Base-by-base conservation (phyloP, 2,888 invertebrate genomes). In the Agrochola lota region DNA sequence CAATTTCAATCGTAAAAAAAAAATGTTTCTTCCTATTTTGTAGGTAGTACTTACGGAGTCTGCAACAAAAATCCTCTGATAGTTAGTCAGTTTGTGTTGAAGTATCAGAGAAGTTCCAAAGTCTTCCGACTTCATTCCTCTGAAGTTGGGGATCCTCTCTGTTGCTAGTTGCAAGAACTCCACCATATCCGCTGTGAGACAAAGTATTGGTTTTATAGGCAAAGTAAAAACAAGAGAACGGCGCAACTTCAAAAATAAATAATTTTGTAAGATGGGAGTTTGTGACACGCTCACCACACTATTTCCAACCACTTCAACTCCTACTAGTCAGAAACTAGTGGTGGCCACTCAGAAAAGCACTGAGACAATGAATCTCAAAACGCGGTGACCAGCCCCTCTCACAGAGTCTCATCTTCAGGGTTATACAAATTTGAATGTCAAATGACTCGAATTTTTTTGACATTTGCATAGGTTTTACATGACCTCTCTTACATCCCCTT, bases 171-270 rank as follows among this genome's bases (percentile, higher is more conserved):
- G n/a, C 40, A 74, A 30, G 20, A 78, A 68, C n/a, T 78, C 60
- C 35, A 30, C 78, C 74, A 81, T 81, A 43, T 81, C 63, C 63
- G 78, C 74, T 81, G 23, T 8, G 46, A 62, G 26, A 52, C 9
- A 69, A 69, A 8, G 12, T 59, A 8, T 59, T 20, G 4, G 4
- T 30, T 43, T 20, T 43, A 30, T 7, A 8, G 7, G 23, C 9
- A 52, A 52, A 7, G 20, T 23, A 55, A 23, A 52, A 49, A 17
- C 17, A 55, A 3, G 8, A 23, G 23, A 23, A 55, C 23, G 55
- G 55, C 1, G 55, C 23, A 55, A 23, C 55, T 55, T 23, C 8
- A 0, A 23, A 23, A 55, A 55, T 49, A n/a, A 43, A 43, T 43
- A 64, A 23, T 12, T 2, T 8, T 9, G 55, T 55, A 23, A 40